Conservation (phyloP, 2,113 vertebrate genomes). For the Orthonyx spaldingii region DNA sequence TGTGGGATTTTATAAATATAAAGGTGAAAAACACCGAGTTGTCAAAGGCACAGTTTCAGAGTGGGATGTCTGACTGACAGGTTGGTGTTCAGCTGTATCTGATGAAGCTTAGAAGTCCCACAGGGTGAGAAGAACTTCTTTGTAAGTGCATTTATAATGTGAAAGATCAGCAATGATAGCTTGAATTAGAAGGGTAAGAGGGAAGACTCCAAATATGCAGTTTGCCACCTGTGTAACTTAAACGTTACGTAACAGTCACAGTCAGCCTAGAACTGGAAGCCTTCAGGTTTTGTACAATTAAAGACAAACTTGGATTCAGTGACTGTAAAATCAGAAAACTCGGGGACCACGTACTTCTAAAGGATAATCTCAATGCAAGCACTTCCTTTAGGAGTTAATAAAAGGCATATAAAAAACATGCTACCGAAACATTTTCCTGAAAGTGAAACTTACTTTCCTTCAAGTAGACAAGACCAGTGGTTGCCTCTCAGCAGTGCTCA, state of each 20-base stretch:
- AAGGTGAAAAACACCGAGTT: neutral
- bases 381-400: neutral
- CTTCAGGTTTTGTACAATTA: neutral
- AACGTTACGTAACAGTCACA: neutral
- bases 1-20: neutral
- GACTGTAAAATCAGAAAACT: neutral
- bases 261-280: neutral
- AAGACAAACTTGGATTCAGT: neutral
- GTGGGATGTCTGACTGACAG: neutral
- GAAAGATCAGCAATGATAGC: neutral
- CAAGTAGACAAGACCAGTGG: neutral
- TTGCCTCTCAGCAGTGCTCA: neutral
- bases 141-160: neutral
- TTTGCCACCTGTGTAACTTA: neutral
- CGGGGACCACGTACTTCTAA: neutral
- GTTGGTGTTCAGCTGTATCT: neutral
- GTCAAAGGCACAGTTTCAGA: neutral
- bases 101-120: neutral
- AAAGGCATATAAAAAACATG: neutral
- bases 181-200: neutral
- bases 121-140: neutral
- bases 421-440: neutral
- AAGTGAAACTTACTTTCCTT: neutral
- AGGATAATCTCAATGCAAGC: neutral
- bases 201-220: neutral